Evolutionary conservation across 1,140 invertebrate genomes (phyloP).

Genomic region (Drosophila hydei): DNA sequence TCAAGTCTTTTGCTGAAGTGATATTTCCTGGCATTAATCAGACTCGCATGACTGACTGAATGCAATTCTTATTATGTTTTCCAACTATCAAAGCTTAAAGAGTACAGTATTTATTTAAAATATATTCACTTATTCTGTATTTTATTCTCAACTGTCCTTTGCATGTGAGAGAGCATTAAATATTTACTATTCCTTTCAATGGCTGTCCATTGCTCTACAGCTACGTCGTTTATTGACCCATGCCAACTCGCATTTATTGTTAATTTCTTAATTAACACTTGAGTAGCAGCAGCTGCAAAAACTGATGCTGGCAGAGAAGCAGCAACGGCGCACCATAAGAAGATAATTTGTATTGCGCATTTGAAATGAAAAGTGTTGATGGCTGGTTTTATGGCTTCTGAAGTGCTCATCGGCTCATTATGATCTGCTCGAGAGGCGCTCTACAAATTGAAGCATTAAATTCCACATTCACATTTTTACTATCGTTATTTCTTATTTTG

Average conservation of each 20-base stretch:
- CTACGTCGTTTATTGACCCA: slow-evolving; percentile 43
- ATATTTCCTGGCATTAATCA: too few relatives aligned
- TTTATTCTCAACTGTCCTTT: not conserved
- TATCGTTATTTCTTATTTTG: slow-evolving; percentile 33
- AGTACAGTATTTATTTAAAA: too few relatives aligned
- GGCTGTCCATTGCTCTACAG: slow-evolving; percentile 7
- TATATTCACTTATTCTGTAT: not conserved
- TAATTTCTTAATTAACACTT: slow-evolving; percentile 81
- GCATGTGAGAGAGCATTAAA: slow-evolving; percentile 4
- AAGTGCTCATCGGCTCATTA: slow-evolving; percentile 42
- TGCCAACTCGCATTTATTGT: slow-evolving; percentile 40
- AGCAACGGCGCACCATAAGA: slow-evolving; percentile 7
- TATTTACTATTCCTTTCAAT: not conserved
- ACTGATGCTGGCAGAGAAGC: not conserved
- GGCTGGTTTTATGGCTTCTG: slow-evolving; percentile 47
- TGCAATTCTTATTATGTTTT: too few relatives aligned
- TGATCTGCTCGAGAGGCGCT: slow-evolving; percentile 41
- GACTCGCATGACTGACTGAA: too few relatives aligned
- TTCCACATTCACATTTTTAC: slow-evolving; percentile 37
- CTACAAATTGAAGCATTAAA: slow-evolving; percentile 55
- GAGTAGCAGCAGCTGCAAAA: slow-evolving; percentile 28
- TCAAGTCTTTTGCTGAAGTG: too few relatives aligned
- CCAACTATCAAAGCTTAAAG: too few relatives aligned
- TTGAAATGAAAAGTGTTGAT: slow-evolving; percentile 76
- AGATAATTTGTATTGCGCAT: slow-evolving; percentile 54